phyloP scores from a whole-genome alignment of 2,113 vertebrate genomes.

The Tachuris rubrigastra region DNA sequence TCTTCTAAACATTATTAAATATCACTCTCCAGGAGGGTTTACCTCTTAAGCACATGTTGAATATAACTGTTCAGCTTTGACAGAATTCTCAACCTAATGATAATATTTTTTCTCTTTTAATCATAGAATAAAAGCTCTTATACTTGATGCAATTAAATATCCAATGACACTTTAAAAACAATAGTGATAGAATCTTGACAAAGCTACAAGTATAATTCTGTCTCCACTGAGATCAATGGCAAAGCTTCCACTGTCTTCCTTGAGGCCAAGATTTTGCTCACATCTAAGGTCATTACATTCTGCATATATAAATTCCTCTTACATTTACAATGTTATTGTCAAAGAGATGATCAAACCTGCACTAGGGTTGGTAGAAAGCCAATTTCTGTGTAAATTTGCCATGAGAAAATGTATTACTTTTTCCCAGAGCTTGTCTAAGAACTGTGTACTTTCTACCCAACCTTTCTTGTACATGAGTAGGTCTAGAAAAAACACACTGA shows the following conservation, averaged over 20 bases:
- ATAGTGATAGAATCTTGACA: not conserved
- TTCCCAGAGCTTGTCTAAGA: not conserved
- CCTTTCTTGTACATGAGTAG: not conserved
- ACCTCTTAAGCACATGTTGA: not conserved
- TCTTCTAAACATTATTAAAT: conserved; percentile 11
- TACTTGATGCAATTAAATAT: not conserved
- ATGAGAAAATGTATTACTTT: not conserved
- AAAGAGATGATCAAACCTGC: not conserved
- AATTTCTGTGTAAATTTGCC: not conserved
- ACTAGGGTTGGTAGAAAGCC: not conserved
- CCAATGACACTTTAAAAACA: not conserved
- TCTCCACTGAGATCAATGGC: not conserved
- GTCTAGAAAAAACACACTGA: not conserved
- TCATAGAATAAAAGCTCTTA: not conserved
- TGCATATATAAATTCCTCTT: not conserved
- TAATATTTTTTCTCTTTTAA: not conserved
- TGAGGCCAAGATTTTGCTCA: not conserved
- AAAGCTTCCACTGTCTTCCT: not conserved
- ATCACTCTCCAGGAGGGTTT: not conserved
- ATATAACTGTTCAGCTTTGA: not conserved
- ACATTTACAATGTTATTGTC: not conserved
- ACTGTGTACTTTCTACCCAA: not conserved
- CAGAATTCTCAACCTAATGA: not conserved
- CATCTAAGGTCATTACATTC: not conserved
- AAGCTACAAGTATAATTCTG: not conserved